Conservation (phyloP, 1,140 invertebrate species). For the Oedothorax gibbosus region DNA sequence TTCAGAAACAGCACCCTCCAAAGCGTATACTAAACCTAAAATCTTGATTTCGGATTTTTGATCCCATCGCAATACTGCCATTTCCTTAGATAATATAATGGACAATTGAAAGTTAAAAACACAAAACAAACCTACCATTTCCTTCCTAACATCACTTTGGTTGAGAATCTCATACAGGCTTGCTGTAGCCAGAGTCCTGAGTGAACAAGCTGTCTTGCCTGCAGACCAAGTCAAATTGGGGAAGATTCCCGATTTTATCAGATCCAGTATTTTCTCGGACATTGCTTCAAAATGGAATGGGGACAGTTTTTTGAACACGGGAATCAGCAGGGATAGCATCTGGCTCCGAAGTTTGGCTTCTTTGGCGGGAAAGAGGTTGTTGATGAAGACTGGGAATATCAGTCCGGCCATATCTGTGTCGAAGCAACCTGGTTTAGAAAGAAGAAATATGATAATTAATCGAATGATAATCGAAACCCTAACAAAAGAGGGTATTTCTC, state of each 20-base stretch:
- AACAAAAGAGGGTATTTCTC: too few species aligned
- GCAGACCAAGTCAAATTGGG: constrained; percentile 84
- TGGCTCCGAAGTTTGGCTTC: constrained; percentile 33
- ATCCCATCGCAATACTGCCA: too few species aligned
- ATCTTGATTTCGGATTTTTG: too few species aligned
- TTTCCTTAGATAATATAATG: too few species aligned
- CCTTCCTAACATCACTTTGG: constrained; percentile 16
- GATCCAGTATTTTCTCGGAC: constrained; percentile 8
- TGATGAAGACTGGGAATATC: constrained; percentile 31
- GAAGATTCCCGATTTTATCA: constrained; percentile 69
- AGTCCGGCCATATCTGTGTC: constrained; percentile 4
- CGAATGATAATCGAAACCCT: too few species aligned
- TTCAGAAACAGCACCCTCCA: too few species aligned
- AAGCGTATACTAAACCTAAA: too few species aligned
- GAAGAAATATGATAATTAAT: neutral
- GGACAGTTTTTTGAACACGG: constrained; percentile 24
- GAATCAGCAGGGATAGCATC: neutral
- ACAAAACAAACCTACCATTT: constrained; percentile 26
- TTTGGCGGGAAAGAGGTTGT: constrained; percentile 30
- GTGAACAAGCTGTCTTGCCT: constrained; percentile 82
- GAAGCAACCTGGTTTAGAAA: constrained; percentile 2
- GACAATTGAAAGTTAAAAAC: too few species aligned
- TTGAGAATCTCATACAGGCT: constrained; percentile 29
- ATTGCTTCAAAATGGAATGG: neutral
- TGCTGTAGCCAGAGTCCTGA: constrained; percentile 82